Base-by-base conservation (phyloP, 2,888 invertebrate genomes). In the Panopea generosa region DNA sequence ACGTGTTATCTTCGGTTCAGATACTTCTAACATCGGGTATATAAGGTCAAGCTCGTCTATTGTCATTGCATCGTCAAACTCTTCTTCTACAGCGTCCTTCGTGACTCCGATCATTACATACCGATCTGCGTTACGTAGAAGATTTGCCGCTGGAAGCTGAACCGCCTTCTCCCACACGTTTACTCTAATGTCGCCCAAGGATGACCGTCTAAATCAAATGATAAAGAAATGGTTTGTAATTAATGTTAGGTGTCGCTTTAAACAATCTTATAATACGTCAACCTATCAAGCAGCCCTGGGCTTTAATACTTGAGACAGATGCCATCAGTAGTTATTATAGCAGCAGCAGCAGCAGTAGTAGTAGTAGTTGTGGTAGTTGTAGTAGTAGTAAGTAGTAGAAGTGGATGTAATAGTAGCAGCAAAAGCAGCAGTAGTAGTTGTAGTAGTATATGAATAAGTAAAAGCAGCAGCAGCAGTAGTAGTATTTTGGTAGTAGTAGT, bases 71-170 rank as follows among this genome's bases (percentile, higher is more conserved):
- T 74, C 74, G n/a, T 67, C 71, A 6, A 76, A 66, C 16, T 80
- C 66, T 20, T 56, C 61, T 40, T 73, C 76, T 26, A 62, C 59
- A 2, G 75, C 69, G 22, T 76, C 62, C 18, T 56, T 49, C 4
- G 73, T 80, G 43, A 80, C 70, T 9, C 80, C 80, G 18, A 73
- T 67, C 24, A 80, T 72, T 18, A 76, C 80, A 26, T 80, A 80
- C 26, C 67, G 66, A 1, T 43, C 33, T 1, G 66, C 47, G 20
- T 76, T 67, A n/a, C 80, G 57, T 26, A 80, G 68, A 9, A 49
- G 50, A 45, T 75, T 63, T 14, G 75, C 60, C 0, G 71, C 74
- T 27, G 79, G 79, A 38, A 75, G 60, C 38, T 71, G 47, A 2
- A 60, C 38, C n/a, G 68, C 79, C 27, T 63, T 65, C n/a, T 47